These are phyloP conservation scores for Vidua chalybeata DNA, from an alignment of 2,113 vertebrate genomes.

Conservation along the genomic window DNA sequence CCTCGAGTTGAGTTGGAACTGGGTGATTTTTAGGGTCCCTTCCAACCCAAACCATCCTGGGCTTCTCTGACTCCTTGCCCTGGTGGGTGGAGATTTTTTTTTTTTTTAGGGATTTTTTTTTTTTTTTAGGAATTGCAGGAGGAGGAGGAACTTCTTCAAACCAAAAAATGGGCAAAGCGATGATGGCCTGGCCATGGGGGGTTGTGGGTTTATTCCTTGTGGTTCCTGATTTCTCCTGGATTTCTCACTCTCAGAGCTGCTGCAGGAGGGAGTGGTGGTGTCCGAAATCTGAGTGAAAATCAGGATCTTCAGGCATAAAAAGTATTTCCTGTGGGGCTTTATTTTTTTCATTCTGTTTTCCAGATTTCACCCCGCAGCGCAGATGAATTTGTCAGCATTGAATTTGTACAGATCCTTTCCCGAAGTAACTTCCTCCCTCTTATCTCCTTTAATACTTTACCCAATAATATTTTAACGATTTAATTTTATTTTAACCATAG, in stretches of 20 bases:
- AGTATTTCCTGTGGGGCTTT: background rate
- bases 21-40: background rate
- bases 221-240: background rate
- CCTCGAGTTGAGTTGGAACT: rapidly evolving
- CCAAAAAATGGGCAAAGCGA: background rate
- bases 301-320: rapidly evolving
- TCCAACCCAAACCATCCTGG: background rate
- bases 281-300: background rate
- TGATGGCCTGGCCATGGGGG: rapidly evolving
- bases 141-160: background rate
- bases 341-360: background rate
- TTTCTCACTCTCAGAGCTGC: background rate
- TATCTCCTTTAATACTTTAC: background rate
- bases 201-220: background rate
- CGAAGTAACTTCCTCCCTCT: background rate
- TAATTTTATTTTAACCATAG: background rate
- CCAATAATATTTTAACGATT: background rate
- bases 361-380: rapidly evolving
- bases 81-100: rapidly evolving
- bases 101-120: background rate
- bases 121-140: background rate
- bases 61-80: background rate
- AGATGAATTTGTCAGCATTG: background rate
- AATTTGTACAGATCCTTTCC: background rate
- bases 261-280: background rate